These are phyloP conservation scores for Discoglossus pictus DNA, from an alignment of 2,797 vertebrate genomes.

Conservation along the genomic window DNA sequence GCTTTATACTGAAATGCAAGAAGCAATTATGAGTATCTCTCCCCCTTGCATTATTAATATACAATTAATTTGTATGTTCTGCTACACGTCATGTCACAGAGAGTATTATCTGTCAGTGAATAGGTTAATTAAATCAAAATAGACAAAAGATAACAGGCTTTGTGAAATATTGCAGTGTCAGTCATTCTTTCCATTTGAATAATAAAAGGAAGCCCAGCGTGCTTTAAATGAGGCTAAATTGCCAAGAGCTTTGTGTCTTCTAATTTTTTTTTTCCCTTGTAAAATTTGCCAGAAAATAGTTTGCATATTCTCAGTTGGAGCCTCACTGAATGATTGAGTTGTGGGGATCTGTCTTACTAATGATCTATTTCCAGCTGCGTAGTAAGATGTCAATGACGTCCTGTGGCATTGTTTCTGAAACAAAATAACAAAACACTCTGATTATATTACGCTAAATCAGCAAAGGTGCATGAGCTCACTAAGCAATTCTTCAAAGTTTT, in stretches of 20 bases:
- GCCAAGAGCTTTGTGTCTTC: not conserved
- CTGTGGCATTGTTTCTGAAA: not conserved
- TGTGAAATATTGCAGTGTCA: not conserved
- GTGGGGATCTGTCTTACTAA: constrained; percentile 23
- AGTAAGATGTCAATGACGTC: not conserved
- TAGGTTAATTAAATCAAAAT: too few species aligned
- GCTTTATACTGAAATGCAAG: too few species aligned
- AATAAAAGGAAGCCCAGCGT: constrained; percentile 24
- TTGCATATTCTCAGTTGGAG: constrained; percentile 36
- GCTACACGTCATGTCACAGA: too few species aligned
- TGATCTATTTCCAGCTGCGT: constrained; percentile 39
- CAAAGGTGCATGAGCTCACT: too few species aligned
- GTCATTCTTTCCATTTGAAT: not conserved
- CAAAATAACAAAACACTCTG: too few species aligned
- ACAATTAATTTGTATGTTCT: too few species aligned
- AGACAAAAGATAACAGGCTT: not conserved
- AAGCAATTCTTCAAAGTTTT: too few species aligned
- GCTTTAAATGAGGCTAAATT: constrained; percentile 35
- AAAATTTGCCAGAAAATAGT: constrained; percentile 13
- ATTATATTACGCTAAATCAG: too few species aligned
- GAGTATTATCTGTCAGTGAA: too few species aligned
- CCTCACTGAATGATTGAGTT: constrained; percentile 24
- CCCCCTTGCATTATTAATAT: too few species aligned
- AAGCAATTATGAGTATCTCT: too few species aligned
- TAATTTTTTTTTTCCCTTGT: not conserved